A percentile compares a stretch with the other conserved stretches of the same genome.
Evolutionary conservation across 64 coral and sea anemone genomes (phyloP).

Genomic region (Catalaphyllia jardinei): DNA sequence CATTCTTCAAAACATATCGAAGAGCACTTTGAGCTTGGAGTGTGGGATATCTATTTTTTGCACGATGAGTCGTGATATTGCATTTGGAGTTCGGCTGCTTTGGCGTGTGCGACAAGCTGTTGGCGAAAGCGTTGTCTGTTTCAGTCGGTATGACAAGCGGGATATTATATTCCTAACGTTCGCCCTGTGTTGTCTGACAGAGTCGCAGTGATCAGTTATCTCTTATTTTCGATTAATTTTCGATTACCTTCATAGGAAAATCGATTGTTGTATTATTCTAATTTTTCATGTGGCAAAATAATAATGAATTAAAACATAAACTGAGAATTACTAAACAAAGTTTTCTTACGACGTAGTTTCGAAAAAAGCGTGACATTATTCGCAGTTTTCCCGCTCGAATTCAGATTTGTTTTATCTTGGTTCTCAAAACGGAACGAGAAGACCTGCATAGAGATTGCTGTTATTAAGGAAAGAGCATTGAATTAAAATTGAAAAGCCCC

Average conservation of each 20-base stretch:
- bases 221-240: neutral
- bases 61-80: neutral
- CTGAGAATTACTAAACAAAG: too few relatives aligned
- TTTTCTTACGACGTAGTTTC: too few relatives aligned
- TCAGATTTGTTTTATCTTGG: too few relatives aligned
- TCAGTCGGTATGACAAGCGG: neutral
- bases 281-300: neutral
- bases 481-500: too few relatives aligned
- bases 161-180: neutral
- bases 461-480: too few relatives aligned
- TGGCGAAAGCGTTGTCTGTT: neutral
- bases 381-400: too few relatives aligned
- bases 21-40: neutral
- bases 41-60: neutral
- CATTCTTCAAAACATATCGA: neutral
- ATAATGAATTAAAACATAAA: neutral
- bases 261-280: neutral
- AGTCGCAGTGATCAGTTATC: neutral
- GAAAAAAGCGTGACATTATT: too few relatives aligned
- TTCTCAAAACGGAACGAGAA: too few relatives aligned
- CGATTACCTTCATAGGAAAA: neutral
- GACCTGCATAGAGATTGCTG: too few relatives aligned
- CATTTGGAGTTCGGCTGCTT: neutral
- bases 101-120: neutral
- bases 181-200: neutral